Evolutionary conservation across 2,888 invertebrate species (phyloP).

Genomic region (Matsumyia berberina): DNA sequence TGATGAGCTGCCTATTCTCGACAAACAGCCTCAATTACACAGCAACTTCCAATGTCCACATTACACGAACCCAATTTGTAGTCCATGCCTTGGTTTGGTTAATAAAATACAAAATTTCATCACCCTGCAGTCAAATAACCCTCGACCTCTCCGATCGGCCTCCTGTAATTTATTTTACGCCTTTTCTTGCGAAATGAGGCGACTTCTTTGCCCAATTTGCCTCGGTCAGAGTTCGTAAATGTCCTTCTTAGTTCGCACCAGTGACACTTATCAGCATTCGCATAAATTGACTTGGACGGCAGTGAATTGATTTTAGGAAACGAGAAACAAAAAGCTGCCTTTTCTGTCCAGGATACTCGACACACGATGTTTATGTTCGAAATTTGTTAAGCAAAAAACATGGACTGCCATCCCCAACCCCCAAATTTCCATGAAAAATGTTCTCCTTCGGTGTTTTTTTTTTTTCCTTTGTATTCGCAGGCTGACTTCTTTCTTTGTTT

Average conservation of each 20-base stretch:
- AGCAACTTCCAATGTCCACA: conserved; percentile 53
- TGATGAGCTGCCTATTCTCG: conserved; percentile 58
- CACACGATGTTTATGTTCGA: conserved; percentile 31
- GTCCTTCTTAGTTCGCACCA: conserved; percentile 56
- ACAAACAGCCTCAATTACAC: conserved; percentile 49
- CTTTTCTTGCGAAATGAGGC: conserved; percentile 49
- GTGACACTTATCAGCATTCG: conserved; percentile 63
- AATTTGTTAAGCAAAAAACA: conserved; percentile 4
- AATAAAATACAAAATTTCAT: conserved; percentile 73
- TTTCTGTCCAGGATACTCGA: conserved; percentile 10
- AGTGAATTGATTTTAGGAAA: conserved; percentile 38
- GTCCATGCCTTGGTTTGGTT: conserved; percentile 34
- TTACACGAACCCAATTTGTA: conserved; percentile 62
- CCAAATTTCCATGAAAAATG: neutral
- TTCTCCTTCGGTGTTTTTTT: conserved; percentile 3
- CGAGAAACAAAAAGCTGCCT: neutral
- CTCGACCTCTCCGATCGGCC: neutral
- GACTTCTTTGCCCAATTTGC: conserved; percentile 44
- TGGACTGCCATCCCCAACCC: neutral
- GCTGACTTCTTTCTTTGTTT: conserved; percentile 53
- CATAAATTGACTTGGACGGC: conserved; percentile 60
- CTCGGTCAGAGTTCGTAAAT: conserved; percentile 49
- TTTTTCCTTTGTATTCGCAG: neutral
- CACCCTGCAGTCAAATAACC: conserved; percentile 22
- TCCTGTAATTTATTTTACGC: conserved; percentile 44